Evolutionary conservation across 2,113 vertebrate species (phyloP), one percentile per base, ranked within the genome.

Genomic region (Hippocampus mohnikei): DNA sequence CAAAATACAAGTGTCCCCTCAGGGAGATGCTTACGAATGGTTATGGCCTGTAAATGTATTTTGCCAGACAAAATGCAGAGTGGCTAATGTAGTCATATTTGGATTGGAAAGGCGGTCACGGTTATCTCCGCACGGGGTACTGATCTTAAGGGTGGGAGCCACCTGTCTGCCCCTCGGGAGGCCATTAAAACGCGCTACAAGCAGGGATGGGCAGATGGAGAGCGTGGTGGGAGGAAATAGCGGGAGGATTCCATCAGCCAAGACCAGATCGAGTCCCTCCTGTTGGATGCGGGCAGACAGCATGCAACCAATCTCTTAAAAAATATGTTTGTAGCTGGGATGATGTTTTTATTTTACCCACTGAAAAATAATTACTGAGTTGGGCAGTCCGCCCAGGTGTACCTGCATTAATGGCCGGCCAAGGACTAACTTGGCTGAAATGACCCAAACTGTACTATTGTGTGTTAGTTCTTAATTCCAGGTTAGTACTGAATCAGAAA

Each of bases 111-210:
- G 53, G 65, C 42, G 69, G 70, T 69, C 84, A 86, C 80, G 70
- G 69, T 76, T 52, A 53, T 82, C 75, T 74, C 81, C 58, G 67
- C 75, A 67, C 82, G 84, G 33, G 79, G 73, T 56, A 75, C 60
- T 3, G 64, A 72, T 82, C 81, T 81, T 76, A 72, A 77, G 83
- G 85, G 78, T 75, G 69, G 72, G 67, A 70, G 72, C 82, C 89
- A 90, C 90, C 88, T 91, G 87, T 85, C 81, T 70, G 7, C 77
- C 46, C 69, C 71, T 58, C 59, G 79, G 82, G 78, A 84, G 69
- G 78, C 67, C 50, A 58, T n/a, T 52, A 65, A 72, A 83, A 74
- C 46, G 67, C 66, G 76, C 77, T 67, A 76, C 52, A 52, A 72
- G 48, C 53, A 75, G 48, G 70, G 44, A 78, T 40, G 80, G 70